Percentiles rank a stretch among this genome's conserved stretches.
Evolutionary conservation across 2,113 vertebrate genomes (phyloP).

Genomic region (Stercorarius parasiticus): DNA sequence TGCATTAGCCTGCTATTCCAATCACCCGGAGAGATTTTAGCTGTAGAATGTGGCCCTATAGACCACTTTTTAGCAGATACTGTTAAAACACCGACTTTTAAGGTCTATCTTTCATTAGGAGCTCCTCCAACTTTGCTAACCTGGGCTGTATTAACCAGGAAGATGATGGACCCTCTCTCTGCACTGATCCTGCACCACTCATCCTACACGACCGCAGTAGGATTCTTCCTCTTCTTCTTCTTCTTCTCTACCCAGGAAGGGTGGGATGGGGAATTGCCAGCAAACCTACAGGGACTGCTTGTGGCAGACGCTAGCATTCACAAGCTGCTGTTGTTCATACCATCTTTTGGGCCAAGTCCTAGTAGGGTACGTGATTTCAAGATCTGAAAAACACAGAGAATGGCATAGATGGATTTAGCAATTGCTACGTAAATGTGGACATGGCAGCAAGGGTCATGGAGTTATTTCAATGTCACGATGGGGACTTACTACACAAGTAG

Average conservation of each 20-base stretch:
- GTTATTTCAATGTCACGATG: too few species aligned
- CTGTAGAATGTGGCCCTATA: not conserved
- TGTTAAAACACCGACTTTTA: not conserved
- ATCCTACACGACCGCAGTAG: accelerated
- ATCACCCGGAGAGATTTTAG: not conserved
- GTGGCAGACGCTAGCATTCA: not conserved
- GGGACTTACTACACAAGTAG: not conserved
- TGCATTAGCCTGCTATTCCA: not conserved
- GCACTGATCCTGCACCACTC: not conserved
- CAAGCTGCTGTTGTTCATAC: not conserved
- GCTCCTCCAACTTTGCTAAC: not conserved
- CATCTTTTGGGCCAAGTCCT: not conserved
- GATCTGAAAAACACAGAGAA: accelerated
- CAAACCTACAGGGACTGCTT: accelerated
- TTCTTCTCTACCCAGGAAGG: not conserved
- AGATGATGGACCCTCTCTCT: not conserved
- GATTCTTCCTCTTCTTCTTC: not conserved
- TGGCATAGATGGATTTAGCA: not conserved
- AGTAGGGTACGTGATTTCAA: not conserved
- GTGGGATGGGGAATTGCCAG: not conserved
- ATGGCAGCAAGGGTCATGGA: not conserved
- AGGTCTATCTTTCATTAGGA: not conserved
- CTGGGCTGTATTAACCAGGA: not conserved
- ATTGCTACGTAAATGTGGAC: accelerated
- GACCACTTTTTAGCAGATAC: not conserved